Base-by-base conservation (phyloP, 2,113 vertebrate genomes). In the Mus pahari region DNA sequence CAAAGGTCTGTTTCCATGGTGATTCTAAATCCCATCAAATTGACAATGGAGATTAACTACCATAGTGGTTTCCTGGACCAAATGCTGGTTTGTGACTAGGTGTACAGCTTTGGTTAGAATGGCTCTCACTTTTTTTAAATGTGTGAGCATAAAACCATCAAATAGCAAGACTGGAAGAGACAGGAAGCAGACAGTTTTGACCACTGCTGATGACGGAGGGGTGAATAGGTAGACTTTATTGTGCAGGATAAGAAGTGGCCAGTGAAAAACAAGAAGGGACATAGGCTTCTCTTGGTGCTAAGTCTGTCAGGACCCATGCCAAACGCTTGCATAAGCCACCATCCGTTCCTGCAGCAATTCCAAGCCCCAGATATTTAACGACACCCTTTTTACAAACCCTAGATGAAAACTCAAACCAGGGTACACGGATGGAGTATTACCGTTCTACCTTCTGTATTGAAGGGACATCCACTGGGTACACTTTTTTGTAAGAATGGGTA, bases 141-240 rank as follows among this genome's bases (percentile, higher is more conserved):
- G 11, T 39, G 14, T 84, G 33, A 84, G 16, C 53, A 62, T 66
- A 86, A 75, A 92, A 64, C 5, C 73, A 36, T 91, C 53, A n/a
- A 74, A 58, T 4, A 50, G 33, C 22, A 91, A 62, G 55, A 73
- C 26, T 50, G 64, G 28, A 24, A 5, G 26, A 90, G 58, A 75
- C 55, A 93, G 90, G 87, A 75, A 94, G 75, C 70, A 89, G 86
- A 77, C 17, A 17, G 53, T 16, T 50, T 92, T 74, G 86, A 42
- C 60, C 28, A 71, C 70, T 77, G 22, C 62, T 82, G 62, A 36
- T 17, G 42, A 55, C 22, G 50, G 50, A 92, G 86, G 11, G 8
- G 11, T 33, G 48, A 31, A 39, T 53, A 73, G 60, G 7, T 55
- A 74, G 39, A 13, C 31, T 83, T 75, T 84, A 58, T 60, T 94